phyloP scores from a whole-genome alignment of 1,140 invertebrate genomes.

The Acyrthosiphon pisum region DNA sequence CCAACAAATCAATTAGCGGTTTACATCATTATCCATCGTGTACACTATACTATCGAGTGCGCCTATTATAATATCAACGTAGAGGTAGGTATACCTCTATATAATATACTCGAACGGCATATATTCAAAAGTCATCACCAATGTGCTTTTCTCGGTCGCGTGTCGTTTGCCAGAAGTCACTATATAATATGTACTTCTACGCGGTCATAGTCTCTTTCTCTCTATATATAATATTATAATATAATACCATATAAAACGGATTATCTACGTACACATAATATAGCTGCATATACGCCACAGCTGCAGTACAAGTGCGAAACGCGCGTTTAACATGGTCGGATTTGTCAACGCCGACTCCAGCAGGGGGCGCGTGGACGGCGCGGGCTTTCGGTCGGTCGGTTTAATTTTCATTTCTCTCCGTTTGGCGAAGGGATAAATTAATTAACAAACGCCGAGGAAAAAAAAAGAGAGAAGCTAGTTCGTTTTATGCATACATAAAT shows the following conservation, averaged over 20 bases:
- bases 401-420: neutral
- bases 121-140: too few species aligned
- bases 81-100: too few species aligned
- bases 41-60: neutral
- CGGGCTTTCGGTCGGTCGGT: neutral
- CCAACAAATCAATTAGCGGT: neutral
- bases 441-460: neutral
- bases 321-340: neutral
- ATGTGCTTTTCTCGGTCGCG: too few species aligned
- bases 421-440: neutral
- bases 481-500: conserved; percentile 17
- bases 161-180: too few species aligned
- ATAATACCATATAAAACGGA: neutral
- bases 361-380: neutral
- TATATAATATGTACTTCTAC: too few species aligned
- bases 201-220: neutral
- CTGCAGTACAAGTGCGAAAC: conserved; percentile 4
- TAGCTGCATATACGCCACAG: neutral
- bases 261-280: neutral
- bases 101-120: too few species aligned
- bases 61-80: too few species aligned
- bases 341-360: neutral
- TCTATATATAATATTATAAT: neutral
- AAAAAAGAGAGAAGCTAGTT: neutral
- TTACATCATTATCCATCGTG: neutral